A percentile compares a stretch with the other conserved stretches of the same genome.
Evolutionary conservation across 2,797 vertebrate species (phyloP).

Genomic region (Danio albolineatus): DNA sequence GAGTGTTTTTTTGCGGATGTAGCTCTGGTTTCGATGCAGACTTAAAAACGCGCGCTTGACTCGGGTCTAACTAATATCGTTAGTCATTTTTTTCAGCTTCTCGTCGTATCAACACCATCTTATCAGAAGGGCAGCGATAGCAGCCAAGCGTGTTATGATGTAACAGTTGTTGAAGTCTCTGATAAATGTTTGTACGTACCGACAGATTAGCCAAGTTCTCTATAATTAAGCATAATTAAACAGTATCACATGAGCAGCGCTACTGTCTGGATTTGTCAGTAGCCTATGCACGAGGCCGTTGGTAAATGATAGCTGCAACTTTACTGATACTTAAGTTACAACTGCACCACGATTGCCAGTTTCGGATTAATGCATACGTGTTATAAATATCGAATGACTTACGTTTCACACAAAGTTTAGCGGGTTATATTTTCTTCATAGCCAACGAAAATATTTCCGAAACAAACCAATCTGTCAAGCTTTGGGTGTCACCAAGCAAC

Average conservation of each 20-base stretch:
- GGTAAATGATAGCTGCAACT: not conserved
- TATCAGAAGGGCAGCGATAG: not conserved
- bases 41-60: not conserved
- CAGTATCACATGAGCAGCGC: not conserved
- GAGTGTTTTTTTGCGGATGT: constrained; percentile 13
- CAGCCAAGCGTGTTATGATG: not conserved
- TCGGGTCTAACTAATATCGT: not conserved
- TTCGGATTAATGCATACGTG: not conserved
- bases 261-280: not conserved
- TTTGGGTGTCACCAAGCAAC: constrained; percentile 14
- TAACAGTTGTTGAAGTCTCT: not conserved
- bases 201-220: not conserved
- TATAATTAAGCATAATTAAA: not conserved
- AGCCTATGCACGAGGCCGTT: not conserved
- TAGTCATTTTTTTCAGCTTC: not conserved
- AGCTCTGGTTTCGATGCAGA: not conserved
- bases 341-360: not conserved
- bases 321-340: not conserved
- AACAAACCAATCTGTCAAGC: not conserved
- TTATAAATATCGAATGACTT: not conserved
- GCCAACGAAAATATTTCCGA: not conserved
- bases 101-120: not conserved
- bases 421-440: not conserved
- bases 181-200: not conserved
- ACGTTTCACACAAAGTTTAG: not conserved